A percentile compares a stretch with the other conserved stretches of the same genome.
These are phyloP conservation scores for Parotocinclus haroldoi DNA, from an alignment of 2,797 vertebrate genomes.

Conservation along the genomic window DNA sequence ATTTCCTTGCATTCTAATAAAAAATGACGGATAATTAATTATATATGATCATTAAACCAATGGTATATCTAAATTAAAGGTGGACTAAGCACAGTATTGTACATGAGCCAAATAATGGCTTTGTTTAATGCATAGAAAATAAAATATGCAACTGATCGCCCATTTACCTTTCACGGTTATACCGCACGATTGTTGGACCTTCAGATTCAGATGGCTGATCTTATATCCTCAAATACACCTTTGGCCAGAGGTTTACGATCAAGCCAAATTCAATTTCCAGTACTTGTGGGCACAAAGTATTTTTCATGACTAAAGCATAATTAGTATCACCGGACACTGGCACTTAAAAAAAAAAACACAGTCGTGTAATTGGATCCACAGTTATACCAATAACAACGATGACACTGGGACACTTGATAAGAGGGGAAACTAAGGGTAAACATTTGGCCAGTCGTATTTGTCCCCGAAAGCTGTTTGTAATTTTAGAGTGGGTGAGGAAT, in stretches of 20 bases:
- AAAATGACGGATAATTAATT: no score
- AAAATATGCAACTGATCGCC: no score
- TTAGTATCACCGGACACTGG: slow-evolving; percentile 46
- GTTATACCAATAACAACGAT: slow-evolving; percentile 34
- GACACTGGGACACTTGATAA: slow-evolving; percentile 34
- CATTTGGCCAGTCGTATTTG: slow-evolving; percentile 18
- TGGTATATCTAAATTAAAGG: no score
- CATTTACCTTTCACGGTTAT: no score
- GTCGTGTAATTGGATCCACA: slow-evolving; percentile 31
- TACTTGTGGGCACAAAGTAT: slow-evolving; percentile 34
- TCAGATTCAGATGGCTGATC: no score
- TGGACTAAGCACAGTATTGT: no score
- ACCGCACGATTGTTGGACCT: no score
- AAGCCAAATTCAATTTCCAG: slow-evolving; percentile 37
- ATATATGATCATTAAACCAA: no score
- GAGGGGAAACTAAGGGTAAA: slow-evolving; percentile 17
- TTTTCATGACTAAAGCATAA: slow-evolving; percentile 39
- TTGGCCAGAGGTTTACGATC: background rate
- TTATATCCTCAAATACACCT: no score
- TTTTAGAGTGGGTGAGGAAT: slow-evolving; percentile 38
- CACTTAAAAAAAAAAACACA: slow-evolving; percentile 31
- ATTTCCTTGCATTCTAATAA: no score
- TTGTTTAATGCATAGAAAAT: no score
- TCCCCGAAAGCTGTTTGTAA: slow-evolving; percentile 38
- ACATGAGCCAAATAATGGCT: no score